These are phyloP conservation scores for Aspidiotus rigidus DNA, from an alignment of 2,888 invertebrate species.

Conservation along the genomic window DNA sequence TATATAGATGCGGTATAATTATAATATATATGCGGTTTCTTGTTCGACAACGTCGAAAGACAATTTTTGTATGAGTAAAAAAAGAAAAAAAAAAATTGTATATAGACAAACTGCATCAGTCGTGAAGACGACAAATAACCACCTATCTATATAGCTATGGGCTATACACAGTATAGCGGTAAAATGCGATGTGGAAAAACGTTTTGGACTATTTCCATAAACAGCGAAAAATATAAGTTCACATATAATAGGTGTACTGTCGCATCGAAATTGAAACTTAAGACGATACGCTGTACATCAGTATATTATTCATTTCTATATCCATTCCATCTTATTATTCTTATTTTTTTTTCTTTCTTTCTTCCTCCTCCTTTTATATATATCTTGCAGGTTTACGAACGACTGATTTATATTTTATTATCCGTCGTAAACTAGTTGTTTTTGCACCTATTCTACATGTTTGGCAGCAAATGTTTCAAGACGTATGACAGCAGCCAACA, in stretches of 20 bases:
- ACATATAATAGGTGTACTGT: neutral
- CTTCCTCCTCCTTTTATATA: neutral
- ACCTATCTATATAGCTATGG: no score
- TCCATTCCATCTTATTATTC: no score
- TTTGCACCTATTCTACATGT: constrained; percentile 33
- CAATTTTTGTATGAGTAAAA: neutral
- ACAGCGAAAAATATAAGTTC: neutral
- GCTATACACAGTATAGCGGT: neutral
- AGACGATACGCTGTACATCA: neutral
- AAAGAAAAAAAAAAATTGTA: no score
- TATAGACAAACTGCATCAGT: no score
- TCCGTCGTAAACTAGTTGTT: constrained; percentile 32
- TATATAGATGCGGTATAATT: no score
- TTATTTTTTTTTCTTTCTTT: no score
- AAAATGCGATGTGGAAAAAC: neutral
- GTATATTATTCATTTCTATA: neutral
- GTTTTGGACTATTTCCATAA: constrained; percentile 2
- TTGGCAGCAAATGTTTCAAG: constrained; percentile 34
- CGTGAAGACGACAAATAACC: no score
- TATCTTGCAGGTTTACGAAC: constrained; percentile 9
- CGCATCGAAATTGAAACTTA: constrained; percentile 4
- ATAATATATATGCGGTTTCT: no score
- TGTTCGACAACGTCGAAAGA: neutral
- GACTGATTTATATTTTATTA: constrained; percentile 33
- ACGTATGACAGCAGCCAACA: constrained; percentile 30